Evolutionary conservation across 2,797 vertebrate species (phyloP), one percentile per base, ranked within the genome.

Genomic region (Enteromius thamalakanensis): DNA sequence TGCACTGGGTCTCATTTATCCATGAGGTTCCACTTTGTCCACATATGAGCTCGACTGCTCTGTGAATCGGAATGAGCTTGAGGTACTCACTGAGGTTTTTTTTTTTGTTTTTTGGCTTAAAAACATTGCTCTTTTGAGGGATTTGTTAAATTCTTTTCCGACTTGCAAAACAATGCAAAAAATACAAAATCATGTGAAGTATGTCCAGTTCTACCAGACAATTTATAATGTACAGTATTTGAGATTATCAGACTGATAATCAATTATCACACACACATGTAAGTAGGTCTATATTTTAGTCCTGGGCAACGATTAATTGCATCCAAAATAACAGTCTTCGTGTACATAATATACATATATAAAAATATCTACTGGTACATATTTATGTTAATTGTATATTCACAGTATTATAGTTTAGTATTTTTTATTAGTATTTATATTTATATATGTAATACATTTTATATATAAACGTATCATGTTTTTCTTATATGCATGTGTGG

Each of bases 21-120:
- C 23, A 11, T 45, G 58, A 75, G 19, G 49, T 78, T 77, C 37
- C 19, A 47, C 49, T 80, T 62, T 62, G 32, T 81, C 37, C 55
- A 6, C 29, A 32, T 14, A 12, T 83, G 53, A 60, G 58, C 29
- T 62, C 23, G 29, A n/a, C 64, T 78, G 34, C 14, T 23, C 64
- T 29, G 19, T 77, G 65, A n/a, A 71, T 32, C 26, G 12, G 71
- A 81, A 40, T 26, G 72, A 64, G 74, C 8, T 15, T 10, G 26
- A 26, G 32, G 11, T 23, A 55, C 21, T 14, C 11, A 23, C 7
- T 40, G 37, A 40, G 7, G 37, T 1, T 8, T 34, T 77, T 67
- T 67, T 12, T 55, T 29, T 29, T 32, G 2, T 32, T 32, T 29
- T 32, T 32, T 32, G 8, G 10, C 12, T 17, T 2, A 23, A 15